Evolutionary conservation across 2,113 vertebrate species (phyloP).

Genomic region (Brachyistius frenatus): DNA sequence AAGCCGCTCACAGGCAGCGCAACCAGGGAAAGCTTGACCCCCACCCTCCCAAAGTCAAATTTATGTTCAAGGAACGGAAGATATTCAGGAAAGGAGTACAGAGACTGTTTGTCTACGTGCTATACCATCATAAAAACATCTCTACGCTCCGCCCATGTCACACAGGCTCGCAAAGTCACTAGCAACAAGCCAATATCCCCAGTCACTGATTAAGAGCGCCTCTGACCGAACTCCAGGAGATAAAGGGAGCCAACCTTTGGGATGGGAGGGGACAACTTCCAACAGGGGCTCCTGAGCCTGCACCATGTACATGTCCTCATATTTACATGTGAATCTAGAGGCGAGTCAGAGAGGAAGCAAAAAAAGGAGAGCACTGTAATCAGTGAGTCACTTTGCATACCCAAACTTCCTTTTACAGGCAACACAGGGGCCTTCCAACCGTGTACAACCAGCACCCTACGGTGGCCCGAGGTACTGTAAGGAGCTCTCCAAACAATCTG

Average conservation of each 20-base stretch:
- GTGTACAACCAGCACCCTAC: conserved; percentile 38
- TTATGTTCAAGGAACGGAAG: conserved; percentile 48
- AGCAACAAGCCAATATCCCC: conserved; percentile 46
- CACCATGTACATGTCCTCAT: conserved; percentile 50
- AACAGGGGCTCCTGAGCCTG: conserved; percentile 19
- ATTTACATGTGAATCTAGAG: conserved; percentile 71
- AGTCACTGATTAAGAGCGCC: conserved; percentile 54
- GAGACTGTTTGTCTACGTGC: conserved; percentile 37
- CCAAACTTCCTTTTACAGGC: conserved; percentile 76
- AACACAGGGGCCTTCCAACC: conserved; percentile 33
- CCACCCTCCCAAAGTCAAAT: conserved; percentile 41
- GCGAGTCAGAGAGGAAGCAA: conserved; percentile 69
- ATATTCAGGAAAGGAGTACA: conserved; percentile 22
- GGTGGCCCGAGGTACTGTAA: conserved; percentile 31
- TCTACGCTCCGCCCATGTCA: conserved; percentile 7
- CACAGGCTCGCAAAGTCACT: conserved; percentile 7
- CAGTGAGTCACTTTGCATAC: conserved; percentile 67
- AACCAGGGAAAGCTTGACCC: conserved; percentile 50
- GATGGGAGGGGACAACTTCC: conserved; percentile 48
- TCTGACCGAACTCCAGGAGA: conserved; percentile 60
- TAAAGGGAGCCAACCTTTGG: conserved; percentile 68
- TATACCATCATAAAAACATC: conserved; percentile 30
- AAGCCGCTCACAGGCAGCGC: conserved; percentile 51
- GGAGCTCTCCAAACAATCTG: conserved; percentile 38
- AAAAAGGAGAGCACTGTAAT: conserved; percentile 43